These are phyloP conservation scores for Colinus virginianus DNA, from an alignment of 2,113 vertebrate species.

Conservation along the genomic window DNA sequence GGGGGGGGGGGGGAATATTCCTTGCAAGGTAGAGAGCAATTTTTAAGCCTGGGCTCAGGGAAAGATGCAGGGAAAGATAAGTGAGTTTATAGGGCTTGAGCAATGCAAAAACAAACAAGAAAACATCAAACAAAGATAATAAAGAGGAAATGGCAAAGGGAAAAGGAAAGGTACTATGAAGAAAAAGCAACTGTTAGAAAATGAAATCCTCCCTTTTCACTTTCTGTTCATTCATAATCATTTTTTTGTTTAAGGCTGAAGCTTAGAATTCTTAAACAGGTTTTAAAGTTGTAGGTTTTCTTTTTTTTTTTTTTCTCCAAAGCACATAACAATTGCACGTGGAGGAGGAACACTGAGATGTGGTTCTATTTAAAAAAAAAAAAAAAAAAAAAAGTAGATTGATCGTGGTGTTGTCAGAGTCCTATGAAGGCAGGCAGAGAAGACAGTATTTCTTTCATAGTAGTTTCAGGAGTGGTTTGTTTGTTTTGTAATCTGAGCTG, in stretches of 20 bases:
- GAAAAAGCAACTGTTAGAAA: neutral
- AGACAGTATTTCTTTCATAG: neutral
- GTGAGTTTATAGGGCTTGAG: neutral
- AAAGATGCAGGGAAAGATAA: neutral
- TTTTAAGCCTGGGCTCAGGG: neutral
- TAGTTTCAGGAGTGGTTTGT: neutral
- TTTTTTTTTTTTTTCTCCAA: neutral
- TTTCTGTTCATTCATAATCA: neutral
- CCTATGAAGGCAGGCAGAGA: neutral
- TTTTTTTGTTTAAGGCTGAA: neutral
- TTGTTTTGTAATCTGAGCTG: neutral
- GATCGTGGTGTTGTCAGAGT: neutral
- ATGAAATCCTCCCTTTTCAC: neutral
- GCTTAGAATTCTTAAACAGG: neutral
- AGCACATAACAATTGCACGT: neutral
- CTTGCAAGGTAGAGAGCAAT: neutral
- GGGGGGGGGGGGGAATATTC: fast-evolving
- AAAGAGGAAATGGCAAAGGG: neutral
- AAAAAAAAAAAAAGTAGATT: neutral
- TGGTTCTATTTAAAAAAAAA: neutral
- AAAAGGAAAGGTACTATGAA: neutral
- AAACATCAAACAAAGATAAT: neutral
- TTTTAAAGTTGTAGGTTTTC: neutral
- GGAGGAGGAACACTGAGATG: neutral
- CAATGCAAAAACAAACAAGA: neutral